Percentiles rank a stretch among this genome's conserved stretches.
Conservation (phyloP, 2,797 vertebrate genomes). For the Carduelis carduelis region DNA sequence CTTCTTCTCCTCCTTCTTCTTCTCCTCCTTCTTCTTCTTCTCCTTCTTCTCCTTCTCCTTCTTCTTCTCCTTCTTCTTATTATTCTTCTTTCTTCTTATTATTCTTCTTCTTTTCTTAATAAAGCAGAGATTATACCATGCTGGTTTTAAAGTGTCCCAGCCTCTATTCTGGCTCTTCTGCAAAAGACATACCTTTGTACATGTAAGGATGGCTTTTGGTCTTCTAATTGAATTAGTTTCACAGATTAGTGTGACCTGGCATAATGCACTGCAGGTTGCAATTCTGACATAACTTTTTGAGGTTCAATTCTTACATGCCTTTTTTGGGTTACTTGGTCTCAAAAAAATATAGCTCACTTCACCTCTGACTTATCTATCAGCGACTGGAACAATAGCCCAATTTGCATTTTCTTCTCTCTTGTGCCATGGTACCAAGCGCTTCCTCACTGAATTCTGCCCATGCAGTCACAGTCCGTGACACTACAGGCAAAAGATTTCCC, state of each 20-base stretch:
- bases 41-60: no score
- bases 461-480: background rate
- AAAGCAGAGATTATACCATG: background rate
- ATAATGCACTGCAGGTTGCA: background rate
- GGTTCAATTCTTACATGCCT: background rate
- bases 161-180: background rate
- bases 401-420: background rate
- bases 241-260: background rate
- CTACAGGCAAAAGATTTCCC: background rate
- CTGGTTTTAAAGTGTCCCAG: background rate
- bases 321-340: background rate
- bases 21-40: no score
- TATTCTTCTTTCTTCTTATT: no score
- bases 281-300: background rate
- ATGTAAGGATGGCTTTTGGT: background rate
- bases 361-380: background rate
- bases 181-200: background rate
- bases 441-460: background rate
- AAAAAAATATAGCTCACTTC: background rate
- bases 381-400: background rate
- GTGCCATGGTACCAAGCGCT: rapidly evolving
- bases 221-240: background rate
- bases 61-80: no score
- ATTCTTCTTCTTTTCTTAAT: background rate
- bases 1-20: no score